phyloP scores from a whole-genome alignment of 2,888 invertebrate genomes.

The Drosophila paucipuncta region DNA sequence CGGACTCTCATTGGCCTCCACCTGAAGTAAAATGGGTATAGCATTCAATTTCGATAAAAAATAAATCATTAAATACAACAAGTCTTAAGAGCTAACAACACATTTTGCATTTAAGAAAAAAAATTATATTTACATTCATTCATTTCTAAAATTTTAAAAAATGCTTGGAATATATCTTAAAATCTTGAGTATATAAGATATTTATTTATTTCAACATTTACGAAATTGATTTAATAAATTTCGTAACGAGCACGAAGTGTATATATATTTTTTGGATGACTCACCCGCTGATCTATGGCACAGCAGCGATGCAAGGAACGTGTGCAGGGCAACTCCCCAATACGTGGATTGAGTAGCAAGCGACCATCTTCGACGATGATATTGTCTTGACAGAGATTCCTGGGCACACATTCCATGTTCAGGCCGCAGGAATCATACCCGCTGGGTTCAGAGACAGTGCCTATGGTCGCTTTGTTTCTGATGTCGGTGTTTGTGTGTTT shows the following conservation, averaged over 20 bases:
- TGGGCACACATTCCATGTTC: conserved; percentile 66
- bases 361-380: conserved; percentile 59
- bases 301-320: conserved; percentile 57
- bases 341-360: conserved; percentile 48
- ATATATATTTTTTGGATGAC: background rate
- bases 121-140: too few species aligned
- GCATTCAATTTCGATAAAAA: background rate
- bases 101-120: too few species aligned
- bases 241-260: background rate
- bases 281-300: conserved; percentile 48
- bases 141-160: background rate
- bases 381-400: conserved; percentile 57
- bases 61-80: background rate
- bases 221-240: background rate
- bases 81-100: background rate
- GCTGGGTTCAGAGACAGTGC: conserved; percentile 17
- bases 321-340: conserved; percentile 38
- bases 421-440: conserved; percentile 62
- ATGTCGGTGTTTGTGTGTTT: background rate
- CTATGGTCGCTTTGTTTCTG: background rate
- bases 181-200: background rate
- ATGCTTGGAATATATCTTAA: background rate
- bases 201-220: background rate
- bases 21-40: conserved; percentile 32
- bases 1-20: conserved; percentile 38